Base-by-base conservation (phyloP, 1,140 invertebrate species). In the Acromyrmex heyeri region DNA sequence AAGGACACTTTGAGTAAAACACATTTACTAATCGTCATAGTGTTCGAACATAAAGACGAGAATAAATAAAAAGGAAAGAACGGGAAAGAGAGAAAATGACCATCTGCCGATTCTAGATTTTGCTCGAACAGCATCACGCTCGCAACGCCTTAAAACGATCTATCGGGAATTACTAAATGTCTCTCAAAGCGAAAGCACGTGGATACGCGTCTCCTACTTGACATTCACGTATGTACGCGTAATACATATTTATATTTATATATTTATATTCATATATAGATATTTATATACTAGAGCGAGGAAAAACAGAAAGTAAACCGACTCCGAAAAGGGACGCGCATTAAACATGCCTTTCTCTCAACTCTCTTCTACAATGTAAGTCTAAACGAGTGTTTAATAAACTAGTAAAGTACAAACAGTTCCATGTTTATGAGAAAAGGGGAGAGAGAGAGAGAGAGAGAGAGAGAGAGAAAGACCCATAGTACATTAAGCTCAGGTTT, bases 1-100 rank as follows among this genome's bases (percentile, higher is more conserved):
- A 94, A 94, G 93, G 93, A 94, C 93, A 94, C 93, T 94, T 94
- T 90, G 91, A 94, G 93, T 93, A 93, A 94, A 94, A 94, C 91
- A 91, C 87, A 93, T 92, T 89, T 92, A 90, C 91, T 91, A 93
- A 87, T 85, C 83, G 88, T 93, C 89, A 87, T 87, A 90, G 92
- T 89, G 85, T 90, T 87, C 64, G 79, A 93, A 93, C 89, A 90
- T 92, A 90, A 92, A 88, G 89, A 93, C 81, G 73, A 92, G 90
- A 90, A 89, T 91, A 91, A 88, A 86, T 88, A 75, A 87, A 87
- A 91, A 87, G 53, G 79, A 89, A 87, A 91, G 85, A 89, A 87
- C 90, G 81, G 73, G 69, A 75, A 86, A 91, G 82, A 90, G 85
- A 87, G 90, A 85, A 91, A 93, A 91, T 65, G 69, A 81, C 64